Base-by-base conservation (phyloP, 1,140 invertebrate genomes). In the Monomorium pharaonis region DNA sequence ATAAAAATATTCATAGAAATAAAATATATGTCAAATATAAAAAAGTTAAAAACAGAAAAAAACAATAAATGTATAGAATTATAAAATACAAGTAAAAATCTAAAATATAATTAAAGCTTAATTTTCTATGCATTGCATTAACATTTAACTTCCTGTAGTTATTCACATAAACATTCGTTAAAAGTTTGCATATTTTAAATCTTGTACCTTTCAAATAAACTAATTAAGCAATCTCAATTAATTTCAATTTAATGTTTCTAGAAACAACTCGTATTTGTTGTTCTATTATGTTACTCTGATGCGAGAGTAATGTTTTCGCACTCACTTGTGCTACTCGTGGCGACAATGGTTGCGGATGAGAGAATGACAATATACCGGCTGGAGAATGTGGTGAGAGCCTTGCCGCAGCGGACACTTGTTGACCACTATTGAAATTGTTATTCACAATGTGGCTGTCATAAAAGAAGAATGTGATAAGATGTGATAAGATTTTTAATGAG, bases 371-470 rank as follows among this genome's bases (percentile, higher is more conserved):
- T 86, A 95, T 93, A 75, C 90, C 90, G 67, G 92, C 94, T 51
- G 95, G 94, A 54, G 95, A 94, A 81, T 95, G 95, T 54, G 95
- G 95, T 51, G 95, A 95, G 33, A 95, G 90, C 81, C 94, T 93
- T 49, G 94, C 92, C 37, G 94, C 88, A 42, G 94, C 93, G 10
- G 92, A 92, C 51, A 94, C 93, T 94, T 94, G 95, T 87, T 95
- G 94, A 81, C 94, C 94, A 91, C 91, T 94, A 88, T 93, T 94
- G 60, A 94, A 95, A 89, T 93, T 95, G 87, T 94, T 95, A 89
- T 93, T 95, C 86, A 94, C 94, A 85, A 94, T 91, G 67, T 92
- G 81, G 80, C 94, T 95, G 72, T 76, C 92, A 93, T 85, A 89
- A 74, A 27, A 65, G n/a, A 84, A 4, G 16, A 33, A 24, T n/a